phyloP scores from a whole-genome alignment of 2,113 vertebrate species.

The Choloepus hoffmanni region DNA sequence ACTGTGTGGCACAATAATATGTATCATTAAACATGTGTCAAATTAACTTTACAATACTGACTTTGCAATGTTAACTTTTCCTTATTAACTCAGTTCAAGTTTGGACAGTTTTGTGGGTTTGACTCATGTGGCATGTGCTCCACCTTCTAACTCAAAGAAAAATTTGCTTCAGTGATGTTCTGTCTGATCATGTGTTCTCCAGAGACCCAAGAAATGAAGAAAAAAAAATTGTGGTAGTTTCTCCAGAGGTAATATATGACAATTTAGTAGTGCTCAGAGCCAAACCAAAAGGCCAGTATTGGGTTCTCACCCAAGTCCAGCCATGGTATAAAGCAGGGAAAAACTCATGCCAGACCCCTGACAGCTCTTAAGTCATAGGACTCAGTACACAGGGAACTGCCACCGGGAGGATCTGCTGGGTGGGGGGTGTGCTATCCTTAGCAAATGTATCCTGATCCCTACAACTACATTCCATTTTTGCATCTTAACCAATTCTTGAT shows the following conservation, averaged over 20 bases:
- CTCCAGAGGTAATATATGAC: background rate
- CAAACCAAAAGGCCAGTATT: constrained; percentile 46
- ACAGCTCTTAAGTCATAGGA: constrained; percentile 74
- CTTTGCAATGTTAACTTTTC: constrained; percentile 5
- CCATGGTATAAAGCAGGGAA: constrained; percentile 40
- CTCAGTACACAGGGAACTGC: constrained; percentile 59
- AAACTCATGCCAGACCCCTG: constrained; percentile 62
- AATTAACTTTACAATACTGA: constrained; percentile 54
- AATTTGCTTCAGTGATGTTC: background rate
- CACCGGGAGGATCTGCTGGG: constrained; percentile 66
- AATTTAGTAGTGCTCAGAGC: constrained; percentile 37
- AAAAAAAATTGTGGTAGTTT: background rate
- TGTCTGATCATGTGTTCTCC: background rate
- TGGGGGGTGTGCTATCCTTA: constrained; percentile 74
- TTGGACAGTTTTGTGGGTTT: constrained; percentile 16
- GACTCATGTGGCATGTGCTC: background rate
- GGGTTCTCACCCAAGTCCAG: constrained; percentile 65
- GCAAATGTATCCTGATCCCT: constrained; percentile 74
- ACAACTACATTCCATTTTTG: constrained; percentile 47
- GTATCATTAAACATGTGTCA: constrained; percentile 58
- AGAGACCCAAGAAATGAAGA: background rate
- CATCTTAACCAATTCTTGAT: constrained; percentile 62
- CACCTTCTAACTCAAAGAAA: background rate
- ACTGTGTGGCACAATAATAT: constrained; percentile 49
- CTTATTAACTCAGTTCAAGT: background rate